These are phyloP conservation scores for Scleropages formosus DNA, from an alignment of 2,797 vertebrate species.

Conservation along the genomic window DNA sequence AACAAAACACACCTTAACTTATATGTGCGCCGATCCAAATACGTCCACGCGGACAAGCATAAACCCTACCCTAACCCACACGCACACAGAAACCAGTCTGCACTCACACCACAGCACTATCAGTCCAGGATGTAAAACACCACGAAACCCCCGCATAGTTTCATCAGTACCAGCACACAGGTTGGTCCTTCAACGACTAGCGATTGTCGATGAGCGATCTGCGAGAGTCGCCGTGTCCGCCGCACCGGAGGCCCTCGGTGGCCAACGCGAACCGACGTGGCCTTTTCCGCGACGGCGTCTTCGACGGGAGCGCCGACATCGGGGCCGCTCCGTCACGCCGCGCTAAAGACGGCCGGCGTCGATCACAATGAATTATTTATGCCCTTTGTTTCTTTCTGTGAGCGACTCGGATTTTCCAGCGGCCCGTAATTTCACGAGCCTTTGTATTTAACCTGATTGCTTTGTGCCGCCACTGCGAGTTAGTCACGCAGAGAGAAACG, in stretches of 20 bases:
- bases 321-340: not conserved
- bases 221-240: too few species aligned
- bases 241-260: not conserved
- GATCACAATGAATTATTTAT: not conserved
- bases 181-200: too few species aligned
- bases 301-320: not conserved
- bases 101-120: too few species aligned
- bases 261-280: not conserved
- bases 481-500: not conserved
- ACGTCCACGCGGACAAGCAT: not conserved
- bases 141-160: too few species aligned
- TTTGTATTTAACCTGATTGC: not conserved
- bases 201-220: too few species aligned
- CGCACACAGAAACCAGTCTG: not conserved
- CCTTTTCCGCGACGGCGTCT: not conserved
- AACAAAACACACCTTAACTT: too few species aligned
- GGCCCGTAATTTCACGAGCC: not conserved
- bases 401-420: not conserved
- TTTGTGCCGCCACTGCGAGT: not conserved
- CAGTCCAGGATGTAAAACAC: too few species aligned
- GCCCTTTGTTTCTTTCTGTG: not conserved
- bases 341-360: not conserved
- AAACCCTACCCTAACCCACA: slow-evolving; percentile 26
- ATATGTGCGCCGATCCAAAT: not conserved
- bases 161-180: too few species aligned